Percentiles rank a stretch among this genome's conserved stretches.
Evolutionary conservation across 2,113 vertebrate species (phyloP).

Genomic region (Tiliqua scincoides): DNA sequence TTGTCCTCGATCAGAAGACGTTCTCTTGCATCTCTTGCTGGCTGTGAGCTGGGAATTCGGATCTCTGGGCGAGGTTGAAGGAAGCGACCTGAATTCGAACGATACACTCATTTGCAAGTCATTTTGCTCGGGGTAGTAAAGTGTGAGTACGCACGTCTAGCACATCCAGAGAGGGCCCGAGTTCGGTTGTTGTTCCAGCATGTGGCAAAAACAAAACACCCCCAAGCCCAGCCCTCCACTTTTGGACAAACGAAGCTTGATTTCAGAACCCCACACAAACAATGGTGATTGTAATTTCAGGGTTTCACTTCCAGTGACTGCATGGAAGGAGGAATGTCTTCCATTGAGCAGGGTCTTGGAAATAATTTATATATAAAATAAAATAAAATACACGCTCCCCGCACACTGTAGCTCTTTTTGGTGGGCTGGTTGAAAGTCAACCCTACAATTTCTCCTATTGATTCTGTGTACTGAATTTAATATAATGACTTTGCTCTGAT

Average conservation of each 20-base stretch:
- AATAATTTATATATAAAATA: neutral
- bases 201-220: neutral
- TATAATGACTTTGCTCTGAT: neutral
- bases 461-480: neutral
- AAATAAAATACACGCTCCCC: fast-evolving
- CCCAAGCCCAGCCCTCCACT: neutral
- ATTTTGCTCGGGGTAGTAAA: too few relatives aligned
- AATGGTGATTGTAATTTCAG: slow-evolving; percentile 14
- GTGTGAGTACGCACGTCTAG: too few relatives aligned
- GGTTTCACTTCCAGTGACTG: neutral
- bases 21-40: neutral
- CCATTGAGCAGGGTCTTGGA: neutral
- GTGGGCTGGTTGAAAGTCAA: neutral
- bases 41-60: neutral
- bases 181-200: neutral
- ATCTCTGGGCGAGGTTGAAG: neutral
- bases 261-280: slow-evolving; percentile 18
- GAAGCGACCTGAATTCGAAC: too few relatives aligned
- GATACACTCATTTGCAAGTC: too few relatives aligned
- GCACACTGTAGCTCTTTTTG: neutral
- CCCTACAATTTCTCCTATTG: neutral
- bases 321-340: neutral
- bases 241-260: slow-evolving; percentile 13
- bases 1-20: neutral
- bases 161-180: too few relatives aligned